phyloP scores from a whole-genome alignment of 2,888 invertebrate genomes.

The Polyommatus iphigenia region DNA sequence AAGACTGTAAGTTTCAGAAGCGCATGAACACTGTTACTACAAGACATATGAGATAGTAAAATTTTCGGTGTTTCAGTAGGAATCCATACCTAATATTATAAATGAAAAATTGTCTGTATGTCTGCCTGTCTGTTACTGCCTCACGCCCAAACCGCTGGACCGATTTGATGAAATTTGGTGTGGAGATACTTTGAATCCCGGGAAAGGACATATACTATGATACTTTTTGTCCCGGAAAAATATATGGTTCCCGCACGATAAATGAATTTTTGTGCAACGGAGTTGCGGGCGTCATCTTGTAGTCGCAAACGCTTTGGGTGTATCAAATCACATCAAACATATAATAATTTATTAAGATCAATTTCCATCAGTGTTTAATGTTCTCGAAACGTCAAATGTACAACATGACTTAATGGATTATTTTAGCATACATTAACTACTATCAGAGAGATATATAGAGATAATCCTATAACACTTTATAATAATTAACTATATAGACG shows the following conservation, averaged over 20 bases:
- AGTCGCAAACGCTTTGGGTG: background rate
- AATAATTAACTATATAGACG: background rate
- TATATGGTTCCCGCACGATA: no score
- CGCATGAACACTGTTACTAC: conserved; percentile 8
- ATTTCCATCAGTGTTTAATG: background rate
- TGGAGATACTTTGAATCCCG: no score
- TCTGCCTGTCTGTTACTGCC: no score
- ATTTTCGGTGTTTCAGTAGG: background rate
- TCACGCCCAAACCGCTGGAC: no score
- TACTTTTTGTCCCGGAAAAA: no score
- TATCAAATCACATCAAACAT: background rate
- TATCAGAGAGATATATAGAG: conserved; percentile 1
- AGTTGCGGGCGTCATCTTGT: no score
- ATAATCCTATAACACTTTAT: background rate
- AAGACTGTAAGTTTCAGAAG: background rate
- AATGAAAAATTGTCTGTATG: no score
- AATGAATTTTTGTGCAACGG: no score
- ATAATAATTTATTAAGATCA: background rate
- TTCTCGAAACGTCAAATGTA: background rate
- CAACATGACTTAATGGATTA: conserved; percentile 14
- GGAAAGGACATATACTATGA: no score
- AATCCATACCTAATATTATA: background rate
- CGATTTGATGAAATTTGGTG: no score
- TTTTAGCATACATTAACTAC: conserved; percentile 19
- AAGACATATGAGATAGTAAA: background rate